phyloP scores from a whole-genome alignment of 2,113 vertebrate species.

The Pangasianodon hypophthalmus region DNA sequence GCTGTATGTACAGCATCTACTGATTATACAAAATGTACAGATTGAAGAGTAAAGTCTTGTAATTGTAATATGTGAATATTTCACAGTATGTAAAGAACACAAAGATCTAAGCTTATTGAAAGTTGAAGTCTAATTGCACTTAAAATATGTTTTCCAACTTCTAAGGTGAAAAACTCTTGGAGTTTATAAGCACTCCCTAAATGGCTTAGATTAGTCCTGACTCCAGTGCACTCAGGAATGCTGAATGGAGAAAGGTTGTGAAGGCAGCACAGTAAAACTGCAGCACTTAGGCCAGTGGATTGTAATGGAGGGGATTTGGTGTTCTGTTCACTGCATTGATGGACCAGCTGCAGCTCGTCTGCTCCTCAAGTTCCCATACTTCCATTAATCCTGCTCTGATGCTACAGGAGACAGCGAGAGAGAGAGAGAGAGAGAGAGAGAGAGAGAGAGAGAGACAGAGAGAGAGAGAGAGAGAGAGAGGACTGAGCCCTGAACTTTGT shows the following conservation, averaged over 20 bases:
- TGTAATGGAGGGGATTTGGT: conserved; percentile 46
- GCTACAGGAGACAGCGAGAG: not conserved
- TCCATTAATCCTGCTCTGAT: conserved; percentile 22
- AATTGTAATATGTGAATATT: not conserved
- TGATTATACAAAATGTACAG: not conserved
- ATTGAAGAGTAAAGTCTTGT: not conserved
- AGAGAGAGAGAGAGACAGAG: not conserved
- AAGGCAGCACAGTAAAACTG: conserved; percentile 19
- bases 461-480: not conserved
- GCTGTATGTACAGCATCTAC: not conserved
- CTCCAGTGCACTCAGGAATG: conserved; percentile 4
- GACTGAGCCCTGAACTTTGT: not conserved
- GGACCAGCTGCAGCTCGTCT: conserved; percentile 45
- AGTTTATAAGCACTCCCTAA: not conserved
- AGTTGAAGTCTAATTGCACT: not conserved
- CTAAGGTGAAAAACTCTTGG: not conserved
- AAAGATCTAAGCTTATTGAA: not conserved
- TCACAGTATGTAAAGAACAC: not conserved
- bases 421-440: not conserved
- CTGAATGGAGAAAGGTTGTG: conserved; percentile 11
- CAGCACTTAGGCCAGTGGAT: conserved; percentile 19
- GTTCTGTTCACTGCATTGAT: conserved; percentile 32
- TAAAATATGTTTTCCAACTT: not conserved
- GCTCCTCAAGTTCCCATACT: conserved; percentile 31
- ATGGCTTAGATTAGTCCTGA: conserved; percentile 1